Percentiles rank a stretch among this genome's conserved stretches.
Conservation (phyloP, 2,888 invertebrate genomes). For the Callosobruchus maculatus region DNA sequence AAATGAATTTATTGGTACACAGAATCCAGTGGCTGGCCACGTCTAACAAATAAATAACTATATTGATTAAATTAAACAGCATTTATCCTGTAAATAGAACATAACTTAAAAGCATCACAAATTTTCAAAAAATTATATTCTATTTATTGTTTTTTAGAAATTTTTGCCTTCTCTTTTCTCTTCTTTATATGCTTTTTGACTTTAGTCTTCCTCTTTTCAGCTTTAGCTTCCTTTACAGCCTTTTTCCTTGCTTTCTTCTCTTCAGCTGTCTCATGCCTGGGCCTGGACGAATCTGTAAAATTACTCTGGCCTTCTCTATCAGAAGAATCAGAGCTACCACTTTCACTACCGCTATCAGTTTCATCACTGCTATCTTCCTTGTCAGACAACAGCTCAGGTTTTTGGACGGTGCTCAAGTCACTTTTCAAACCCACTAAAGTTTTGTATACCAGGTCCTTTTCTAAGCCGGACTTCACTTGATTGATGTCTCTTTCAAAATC, state of each 20-base stretch:
- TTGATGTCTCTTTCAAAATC: constrained; percentile 83
- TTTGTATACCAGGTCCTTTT: constrained; percentile 75
- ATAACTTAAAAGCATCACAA: not conserved
- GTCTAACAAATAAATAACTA: not conserved
- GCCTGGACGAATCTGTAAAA: constrained; percentile 63
- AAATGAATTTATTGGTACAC: not conserved
- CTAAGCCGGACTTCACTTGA: constrained; percentile 71
- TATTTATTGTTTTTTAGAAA: constrained; percentile 46
- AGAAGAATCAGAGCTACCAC: constrained; percentile 37
- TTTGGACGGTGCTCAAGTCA: constrained; percentile 67
- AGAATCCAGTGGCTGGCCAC: too few species aligned
- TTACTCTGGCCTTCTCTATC: constrained; percentile 47
- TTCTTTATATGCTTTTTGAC: constrained; percentile 93
- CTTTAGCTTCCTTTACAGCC: constrained; percentile 80
- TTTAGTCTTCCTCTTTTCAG: constrained; percentile 85
- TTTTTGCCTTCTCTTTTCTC: constrained; percentile 77
- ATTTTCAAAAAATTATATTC: not conserved
- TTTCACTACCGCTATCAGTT: constrained; percentile 28
- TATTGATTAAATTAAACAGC: not conserved
- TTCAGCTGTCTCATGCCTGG: constrained; percentile 76
- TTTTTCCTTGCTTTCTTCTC: constrained; percentile 84
- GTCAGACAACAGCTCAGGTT: constrained; percentile 61
- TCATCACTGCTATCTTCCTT: constrained; percentile 36
- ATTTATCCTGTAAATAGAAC: not conserved
- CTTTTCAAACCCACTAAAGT: constrained; percentile 81